Evolutionary conservation across 2,113 vertebrate genomes (phyloP).

Genomic region (Chionodraco myersi): DNA sequence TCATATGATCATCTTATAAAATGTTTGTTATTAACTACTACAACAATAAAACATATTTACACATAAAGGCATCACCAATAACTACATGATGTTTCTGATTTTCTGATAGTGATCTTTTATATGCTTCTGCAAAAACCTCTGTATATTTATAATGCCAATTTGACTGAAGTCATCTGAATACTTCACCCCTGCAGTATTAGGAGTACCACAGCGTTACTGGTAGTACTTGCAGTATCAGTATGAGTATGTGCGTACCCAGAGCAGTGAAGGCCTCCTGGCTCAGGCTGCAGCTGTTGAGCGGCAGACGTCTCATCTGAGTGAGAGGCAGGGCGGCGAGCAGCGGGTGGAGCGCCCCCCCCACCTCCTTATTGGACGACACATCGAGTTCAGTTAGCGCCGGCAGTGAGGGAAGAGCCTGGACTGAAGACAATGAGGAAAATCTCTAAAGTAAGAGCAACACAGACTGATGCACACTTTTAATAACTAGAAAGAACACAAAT

Average conservation of each 20-base stretch:
- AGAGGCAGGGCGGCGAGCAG: slow-evolving; percentile 87
- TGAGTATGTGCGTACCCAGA: slow-evolving; percentile 78
- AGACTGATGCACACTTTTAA: too few relatives aligned
- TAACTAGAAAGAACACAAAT: too few relatives aligned
- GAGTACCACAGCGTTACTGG: too few relatives aligned
- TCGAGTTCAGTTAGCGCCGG: slow-evolving; percentile 85
- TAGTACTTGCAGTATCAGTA: not conserved
- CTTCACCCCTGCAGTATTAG: not conserved
- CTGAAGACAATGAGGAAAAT: slow-evolving; percentile 73
- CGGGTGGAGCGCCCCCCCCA: slow-evolving; percentile 76
- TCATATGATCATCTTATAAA: not conserved
- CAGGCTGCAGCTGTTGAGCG: slow-evolving; percentile 86
- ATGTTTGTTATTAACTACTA: not conserved
- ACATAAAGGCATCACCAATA: not conserved
- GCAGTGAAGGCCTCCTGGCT: slow-evolving; percentile 81
- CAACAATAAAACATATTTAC: not conserved
- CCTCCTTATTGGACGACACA: slow-evolving; percentile 88
- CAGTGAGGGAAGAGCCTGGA: slow-evolving; percentile 88
- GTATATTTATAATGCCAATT: not conserved
- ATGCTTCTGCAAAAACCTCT: not conserved
- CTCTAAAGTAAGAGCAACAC: too few relatives aligned
- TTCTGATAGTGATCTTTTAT: not conserved
- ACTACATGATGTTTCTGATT: not conserved
- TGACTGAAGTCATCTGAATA: not conserved
- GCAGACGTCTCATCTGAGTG: slow-evolving; percentile 81